Evolutionary conservation across 2,888 invertebrate species (phyloP), one percentile per base, ranked within the genome.

Genomic region (Stenurella melanura): DNA sequence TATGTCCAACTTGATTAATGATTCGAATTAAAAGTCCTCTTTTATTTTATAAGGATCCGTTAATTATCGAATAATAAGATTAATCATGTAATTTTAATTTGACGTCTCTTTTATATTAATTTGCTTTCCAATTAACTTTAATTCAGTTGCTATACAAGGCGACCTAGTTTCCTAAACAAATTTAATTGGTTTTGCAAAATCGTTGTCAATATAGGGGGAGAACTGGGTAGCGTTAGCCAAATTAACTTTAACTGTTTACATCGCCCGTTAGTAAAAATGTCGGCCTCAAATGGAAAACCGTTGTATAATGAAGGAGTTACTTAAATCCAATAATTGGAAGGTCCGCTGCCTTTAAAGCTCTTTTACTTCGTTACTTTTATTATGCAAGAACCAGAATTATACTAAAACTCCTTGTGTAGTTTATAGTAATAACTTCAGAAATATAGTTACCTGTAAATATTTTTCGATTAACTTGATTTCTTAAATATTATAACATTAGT

Each of bases 251-350:
- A 63, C 30, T 63, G 30, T 63, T 63, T 63, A 50, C 61, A 34
- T 34, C 61, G 61, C 30, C 30, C 60, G 60, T 63, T 63, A 17
- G 61, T 50, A 34, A 30, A 30, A 63, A 63, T 3, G 34, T 63
- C 61, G 30, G n/a, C 34, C 21, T 34, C 61, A 63, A 63, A 63
- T 63, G 61, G 61, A 63, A 63, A 63, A 63, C 18, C 34, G 61
- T 30, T 63, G 61, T 63, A 63, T 63, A 63, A 63, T 61, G 30
- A 63, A 34, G 61, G 61, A 30, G 61, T 63, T 63, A 63, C 61
- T 63, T 63, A 63, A 63, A 63, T 63, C 61, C 61, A 34, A 63
- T 63, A 63, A 63, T 30, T 30, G 6, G 61, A 34, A 63, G 34
- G 34, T 63, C 61, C 15, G 61, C 34, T 30, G 61, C 17, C 34